Evolutionary conservation across 1,140 invertebrate genomes (phyloP), one percentile per base, ranked within the genome.

Genomic region (Drosophila leontia): DNA sequence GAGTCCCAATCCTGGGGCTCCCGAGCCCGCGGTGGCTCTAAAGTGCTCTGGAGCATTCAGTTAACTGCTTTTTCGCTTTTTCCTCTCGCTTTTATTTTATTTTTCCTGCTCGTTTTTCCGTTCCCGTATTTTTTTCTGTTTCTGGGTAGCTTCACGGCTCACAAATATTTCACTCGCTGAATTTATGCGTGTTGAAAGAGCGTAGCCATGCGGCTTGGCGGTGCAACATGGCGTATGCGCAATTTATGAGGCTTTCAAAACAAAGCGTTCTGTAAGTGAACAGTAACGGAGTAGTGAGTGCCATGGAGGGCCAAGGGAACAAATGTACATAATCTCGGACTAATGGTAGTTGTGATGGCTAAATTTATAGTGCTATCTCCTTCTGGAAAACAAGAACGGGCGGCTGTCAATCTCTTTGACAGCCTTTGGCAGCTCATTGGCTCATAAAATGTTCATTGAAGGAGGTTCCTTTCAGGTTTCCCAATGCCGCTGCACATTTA

Each of bases 201-300:
- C 47, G 34, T 41, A 34, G 44, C 55, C 47, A 68, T 72, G 68
- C 53, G 53, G 53, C 53, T 72, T 35, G 39, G 37, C 37, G 61
- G 78, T 82, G 77, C 80, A 80, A 48, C 83, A 56, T 74, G 84
- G 84, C 84, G 85, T 80, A 87, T 87, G 85, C 84, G 84, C 85
- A 88, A 87, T 90, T 87, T 84, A 90, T 87, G 85, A 63, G 84
- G 76, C 80, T 45, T 80, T 83, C 57, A 77, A 83, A 88, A 88
- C 83, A 86, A 87, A 87, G 60, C 71, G 68, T 45, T 70, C 19
- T 70, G 37, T 45, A 69, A 80, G 76, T 84, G 79, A 64, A 68
- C 45, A 55, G 39, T 26, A 68, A 63, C 72, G 55, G 26, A 26
- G 45, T 8, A 51, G 45, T 53, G 56, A 58, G 71, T 61, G 58